phyloP scores from a whole-genome alignment of 2,113 vertebrate genomes.

The Hydropotes inermis region DNA sequence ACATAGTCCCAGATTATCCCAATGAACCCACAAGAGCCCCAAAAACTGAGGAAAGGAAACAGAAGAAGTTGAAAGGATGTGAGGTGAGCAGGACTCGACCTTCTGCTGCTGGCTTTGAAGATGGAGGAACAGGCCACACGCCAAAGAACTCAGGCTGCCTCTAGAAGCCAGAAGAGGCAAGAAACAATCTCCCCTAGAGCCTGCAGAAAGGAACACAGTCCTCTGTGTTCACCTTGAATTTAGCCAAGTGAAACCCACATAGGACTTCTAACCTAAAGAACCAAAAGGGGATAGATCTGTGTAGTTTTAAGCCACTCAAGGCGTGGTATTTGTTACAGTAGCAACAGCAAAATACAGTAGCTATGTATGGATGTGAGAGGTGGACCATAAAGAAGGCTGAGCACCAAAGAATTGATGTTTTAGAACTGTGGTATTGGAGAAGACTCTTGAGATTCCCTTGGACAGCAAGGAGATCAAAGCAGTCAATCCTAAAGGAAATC shows the following conservation, averaged over 20 bases:
- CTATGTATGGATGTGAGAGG: neutral
- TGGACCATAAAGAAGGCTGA: neutral
- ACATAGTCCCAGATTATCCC: neutral
- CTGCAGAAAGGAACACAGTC: neutral
- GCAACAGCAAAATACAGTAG: neutral
- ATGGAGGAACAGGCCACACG: rapidly evolving
- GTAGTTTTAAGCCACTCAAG: neutral
- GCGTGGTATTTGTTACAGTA: neutral
- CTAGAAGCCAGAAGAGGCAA: neutral
- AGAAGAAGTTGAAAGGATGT: neutral
- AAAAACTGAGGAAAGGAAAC: neutral
- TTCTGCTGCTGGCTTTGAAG: neutral
- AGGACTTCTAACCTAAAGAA: neutral
- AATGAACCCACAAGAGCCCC: neutral
- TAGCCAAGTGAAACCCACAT: neutral
- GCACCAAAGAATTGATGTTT: neutral
- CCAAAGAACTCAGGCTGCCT: neutral
- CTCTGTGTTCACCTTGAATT: neutral
- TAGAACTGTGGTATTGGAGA: neutral
- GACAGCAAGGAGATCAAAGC: neutral
- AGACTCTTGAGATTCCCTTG: neutral
- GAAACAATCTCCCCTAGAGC: neutral
- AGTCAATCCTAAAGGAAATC: neutral
- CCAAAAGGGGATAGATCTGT: neutral
- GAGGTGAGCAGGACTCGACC: neutral